phyloP scores from a whole-genome alignment of 2,888 invertebrate genomes.

The Fragum sueziense region DNA sequence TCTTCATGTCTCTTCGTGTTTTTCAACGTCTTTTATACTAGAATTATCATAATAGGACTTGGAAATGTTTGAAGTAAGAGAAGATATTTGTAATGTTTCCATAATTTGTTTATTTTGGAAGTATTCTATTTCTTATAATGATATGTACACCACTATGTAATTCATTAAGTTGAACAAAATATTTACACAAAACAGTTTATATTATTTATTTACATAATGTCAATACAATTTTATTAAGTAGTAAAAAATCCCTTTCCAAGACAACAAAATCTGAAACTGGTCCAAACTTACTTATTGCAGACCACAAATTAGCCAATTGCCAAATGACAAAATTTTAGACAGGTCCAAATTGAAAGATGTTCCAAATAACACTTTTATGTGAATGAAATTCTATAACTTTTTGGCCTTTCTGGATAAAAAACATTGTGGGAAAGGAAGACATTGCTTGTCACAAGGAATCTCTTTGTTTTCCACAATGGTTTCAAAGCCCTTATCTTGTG shows the following conservation, averaged over 20 bases:
- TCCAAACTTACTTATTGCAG: no score
- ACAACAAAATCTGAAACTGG: no score
- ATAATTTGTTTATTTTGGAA: constrained; percentile 26
- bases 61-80: no score
- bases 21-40: no score
- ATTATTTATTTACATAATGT: background rate
- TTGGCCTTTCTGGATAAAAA: background rate
- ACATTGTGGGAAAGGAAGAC: constrained; percentile 1
- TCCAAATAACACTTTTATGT: no score
- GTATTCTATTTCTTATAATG: constrained; percentile 28
- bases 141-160: constrained; percentile 34
- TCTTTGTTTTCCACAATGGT: background rate
- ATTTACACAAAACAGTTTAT: constrained; percentile 26
- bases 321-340: no score
- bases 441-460: background rate
- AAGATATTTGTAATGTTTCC: background rate
- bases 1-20: no score
- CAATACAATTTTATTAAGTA: background rate
- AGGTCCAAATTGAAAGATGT: no score
- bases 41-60: no score
- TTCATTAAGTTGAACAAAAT: constrained; percentile 15
- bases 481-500: background rate
- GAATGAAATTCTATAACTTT: no score
- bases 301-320: no score
- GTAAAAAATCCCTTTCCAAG: no score